Conservation (phyloP, 2,797 vertebrate species). For the Chloroceryle inda region DNA sequence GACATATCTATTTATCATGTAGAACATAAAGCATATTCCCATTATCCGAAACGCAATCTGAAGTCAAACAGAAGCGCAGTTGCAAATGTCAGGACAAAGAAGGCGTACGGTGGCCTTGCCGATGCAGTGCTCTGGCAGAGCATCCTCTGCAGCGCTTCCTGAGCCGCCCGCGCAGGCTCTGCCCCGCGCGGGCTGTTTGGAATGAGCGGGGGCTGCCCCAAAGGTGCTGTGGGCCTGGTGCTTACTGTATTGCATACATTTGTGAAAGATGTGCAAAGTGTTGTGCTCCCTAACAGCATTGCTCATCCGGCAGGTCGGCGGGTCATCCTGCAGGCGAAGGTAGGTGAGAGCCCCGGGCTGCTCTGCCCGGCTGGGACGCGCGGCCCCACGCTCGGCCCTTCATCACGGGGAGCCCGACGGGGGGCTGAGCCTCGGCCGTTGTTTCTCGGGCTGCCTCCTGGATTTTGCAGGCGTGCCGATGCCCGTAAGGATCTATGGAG, state of each 20-base stretch:
- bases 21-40: neutral
- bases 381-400: rapidly evolving
- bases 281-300: neutral
- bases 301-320: neutral
- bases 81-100: neutral
- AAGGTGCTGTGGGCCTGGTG: rapidly evolving
- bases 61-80: neutral
- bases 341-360: neutral
- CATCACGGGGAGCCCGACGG: rapidly evolving
- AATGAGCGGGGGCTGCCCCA: rapidly evolving
- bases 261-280: neutral
- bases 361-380: rapidly evolving
- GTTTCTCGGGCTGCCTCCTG: neutral
- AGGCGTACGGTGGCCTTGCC: neutral
- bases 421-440: neutral
- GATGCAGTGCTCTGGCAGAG: neutral
- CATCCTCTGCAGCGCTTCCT: neutral
- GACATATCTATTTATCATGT: neutral
- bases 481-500: neutral
- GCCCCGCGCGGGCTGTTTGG: neutral
- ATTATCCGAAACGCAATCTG: neutral
- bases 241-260: neutral
- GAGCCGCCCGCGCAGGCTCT: neutral
- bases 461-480: neutral
- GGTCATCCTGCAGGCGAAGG: neutral